phyloP scores from a whole-genome alignment of 2,797 vertebrate species.

The Melanotaenia maccullochi region DNA sequence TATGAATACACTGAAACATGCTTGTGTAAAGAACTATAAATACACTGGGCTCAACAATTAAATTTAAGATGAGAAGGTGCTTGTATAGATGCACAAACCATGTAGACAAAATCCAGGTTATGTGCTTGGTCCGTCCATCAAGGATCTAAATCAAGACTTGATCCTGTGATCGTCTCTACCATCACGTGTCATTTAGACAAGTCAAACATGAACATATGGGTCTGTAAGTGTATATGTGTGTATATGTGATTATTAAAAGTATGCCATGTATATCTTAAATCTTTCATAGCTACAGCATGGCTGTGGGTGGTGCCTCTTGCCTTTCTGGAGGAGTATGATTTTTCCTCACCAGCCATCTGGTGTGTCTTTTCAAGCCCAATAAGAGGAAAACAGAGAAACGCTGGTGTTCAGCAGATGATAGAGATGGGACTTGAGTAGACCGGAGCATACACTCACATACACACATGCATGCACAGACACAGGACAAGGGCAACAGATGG shows the following conservation, averaged over 20 bases:
- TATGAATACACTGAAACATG: conserved; percentile 31
- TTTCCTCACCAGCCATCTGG: conserved; percentile 72
- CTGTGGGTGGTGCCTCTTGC: conserved; percentile 52
- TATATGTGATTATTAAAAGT: conserved; percentile 16
- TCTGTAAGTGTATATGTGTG: conserved; percentile 24
- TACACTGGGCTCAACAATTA: conserved; percentile 41
- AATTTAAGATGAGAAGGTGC: conserved; percentile 32
- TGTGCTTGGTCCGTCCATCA: conserved; percentile 38
- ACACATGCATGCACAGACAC: conserved; percentile 26
- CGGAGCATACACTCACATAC: conserved; percentile 17
- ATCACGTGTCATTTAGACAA: conserved; percentile 25
- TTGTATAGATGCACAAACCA: conserved; percentile 28
- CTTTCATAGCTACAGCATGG: conserved; percentile 48
- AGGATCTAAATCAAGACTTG: conserved; percentile 22
- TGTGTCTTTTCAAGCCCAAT: conserved; percentile 64
- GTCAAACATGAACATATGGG: conserved; percentile 6
- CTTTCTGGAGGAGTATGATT: conserved; percentile 55
- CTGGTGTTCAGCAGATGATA: conserved; percentile 63
- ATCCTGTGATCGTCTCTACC: conserved; percentile 38
- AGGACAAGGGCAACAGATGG: conserved; percentile 74
- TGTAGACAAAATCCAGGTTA: conserved; percentile 45
- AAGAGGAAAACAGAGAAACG: conserved; percentile 61
- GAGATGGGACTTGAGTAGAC: conserved; percentile 44
- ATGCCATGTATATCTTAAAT: conserved; percentile 53
- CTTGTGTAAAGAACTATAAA: conserved; percentile 51